phyloP scores from a whole-genome alignment of 2,113 vertebrate genomes.

The Cygnus buccinator region DNA sequence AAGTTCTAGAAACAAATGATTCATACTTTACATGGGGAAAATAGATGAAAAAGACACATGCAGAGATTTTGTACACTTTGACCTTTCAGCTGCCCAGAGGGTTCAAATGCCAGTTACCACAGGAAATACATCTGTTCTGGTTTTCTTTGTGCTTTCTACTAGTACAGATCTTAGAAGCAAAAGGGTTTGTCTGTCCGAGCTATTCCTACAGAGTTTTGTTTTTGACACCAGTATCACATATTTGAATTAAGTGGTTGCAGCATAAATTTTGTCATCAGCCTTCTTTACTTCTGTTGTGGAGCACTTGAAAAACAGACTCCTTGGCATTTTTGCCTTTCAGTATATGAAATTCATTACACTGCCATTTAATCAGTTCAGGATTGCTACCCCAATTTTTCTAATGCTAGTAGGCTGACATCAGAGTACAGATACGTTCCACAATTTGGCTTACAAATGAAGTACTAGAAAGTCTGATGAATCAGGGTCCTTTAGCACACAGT shows the following conservation, averaged over 20 bases:
- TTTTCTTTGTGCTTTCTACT: not conserved
- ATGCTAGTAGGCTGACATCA: not conserved
- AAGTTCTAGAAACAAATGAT: not conserved
- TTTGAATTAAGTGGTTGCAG: not conserved
- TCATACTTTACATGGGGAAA: not conserved
- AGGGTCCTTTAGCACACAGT: not conserved
- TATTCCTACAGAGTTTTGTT: not conserved
- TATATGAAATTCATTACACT: not conserved
- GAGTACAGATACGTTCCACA: not conserved
- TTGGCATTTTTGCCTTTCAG: not conserved
- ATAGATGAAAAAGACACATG: not conserved
- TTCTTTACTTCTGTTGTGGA: not conserved
- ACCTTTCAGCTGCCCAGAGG: not conserved
- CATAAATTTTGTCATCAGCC: not conserved
- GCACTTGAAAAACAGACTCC: not conserved
- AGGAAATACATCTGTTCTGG: not conserved
- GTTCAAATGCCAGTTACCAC: not conserved
- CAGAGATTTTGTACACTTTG: not conserved
- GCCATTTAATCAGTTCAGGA: slow-evolving; percentile 4
- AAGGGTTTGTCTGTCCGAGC: not conserved
- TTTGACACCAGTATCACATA: not conserved
- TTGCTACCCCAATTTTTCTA: not conserved
- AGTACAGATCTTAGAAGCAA: not conserved
- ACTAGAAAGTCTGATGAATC: not conserved
- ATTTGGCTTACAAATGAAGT: slow-evolving; percentile 18